Base-by-base conservation (phyloP, 1,140 invertebrate genomes). In the Brachionus asplanchnoidis region DNA sequence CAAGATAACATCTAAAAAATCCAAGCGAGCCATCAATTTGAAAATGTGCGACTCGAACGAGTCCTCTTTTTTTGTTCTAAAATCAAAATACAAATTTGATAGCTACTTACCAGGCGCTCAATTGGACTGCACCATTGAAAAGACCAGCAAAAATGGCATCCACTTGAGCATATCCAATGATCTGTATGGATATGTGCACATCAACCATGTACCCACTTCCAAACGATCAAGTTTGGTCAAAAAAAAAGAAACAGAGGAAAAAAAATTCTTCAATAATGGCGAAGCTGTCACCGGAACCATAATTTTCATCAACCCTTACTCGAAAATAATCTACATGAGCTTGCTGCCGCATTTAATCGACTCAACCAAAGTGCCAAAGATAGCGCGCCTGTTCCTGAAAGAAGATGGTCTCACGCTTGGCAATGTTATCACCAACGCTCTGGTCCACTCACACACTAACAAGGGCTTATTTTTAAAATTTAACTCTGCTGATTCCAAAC, bases 101-200 rank as follows among this genome's bases (percentile, higher is more conserved):
- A 65, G 5, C 14, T 82, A 82, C 60, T 36, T 82, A 8, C 79
- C 79, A 68, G 79, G 79, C 11, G 79, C 53, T 42, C 53, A 65
- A 60, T 65, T 82, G 36, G 65, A 82, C 53, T 82, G 79, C 14
- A 68, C 65, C 20, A 46, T 82, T 40, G 79, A 82, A 82, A 82
- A 82, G 26, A 65, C 60, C 14, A 46, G 53, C 40, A 68, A 68
- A 60, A 82, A 82, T 46, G 79, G 79, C 20, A 20, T 82, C 12
- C 79, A 82, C 7, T 60, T 82, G 53, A 82, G 32, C 53, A 68
- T 82, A 9, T 20, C 79, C 9, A 68, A 68, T 23, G 36, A 82
- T 23, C 42, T 82, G 20, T 65, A 60, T 14, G 79, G 79, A 11
- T 82, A 65, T 46, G 65, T 82, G n/a, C 79, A 82, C 53, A 65